A percentile compares a stretch with the other conserved stretches of the same genome.
Evolutionary conservation across 2,797 vertebrate genomes (phyloP).

Genomic region (Helarctos malayanus): DNA sequence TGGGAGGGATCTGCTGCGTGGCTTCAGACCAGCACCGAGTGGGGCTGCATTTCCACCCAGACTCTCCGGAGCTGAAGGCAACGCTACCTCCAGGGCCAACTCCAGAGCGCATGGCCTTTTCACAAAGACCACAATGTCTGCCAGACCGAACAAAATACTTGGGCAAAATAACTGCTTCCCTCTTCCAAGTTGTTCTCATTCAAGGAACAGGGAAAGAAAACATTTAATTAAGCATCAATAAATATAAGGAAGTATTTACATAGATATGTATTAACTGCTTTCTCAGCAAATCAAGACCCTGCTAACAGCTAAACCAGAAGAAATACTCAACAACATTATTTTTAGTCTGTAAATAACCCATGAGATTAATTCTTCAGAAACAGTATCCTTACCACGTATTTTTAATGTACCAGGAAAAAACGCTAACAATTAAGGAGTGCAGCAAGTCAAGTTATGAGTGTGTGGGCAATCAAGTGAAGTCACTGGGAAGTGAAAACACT

Average conservation of each 20-base stretch:
- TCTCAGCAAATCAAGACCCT: slow-evolving; percentile 40
- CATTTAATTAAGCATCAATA: slow-evolving; percentile 36
- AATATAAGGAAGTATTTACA: neutral
- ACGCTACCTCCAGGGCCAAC: neutral
- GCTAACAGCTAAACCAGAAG: neutral
- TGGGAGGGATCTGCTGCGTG: neutral
- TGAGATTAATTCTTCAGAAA: neutral
- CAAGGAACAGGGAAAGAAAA: slow-evolving; percentile 31
- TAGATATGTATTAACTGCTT: neutral
- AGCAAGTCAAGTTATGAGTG: neutral
- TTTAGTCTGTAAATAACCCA: slow-evolving; percentile 18
- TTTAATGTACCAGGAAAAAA: slow-evolving; percentile 4
- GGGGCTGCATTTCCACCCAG: slow-evolving; percentile 21
- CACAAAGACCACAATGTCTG: neutral
- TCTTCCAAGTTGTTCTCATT: slow-evolving; percentile 54
- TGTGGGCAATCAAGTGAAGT: neutral
- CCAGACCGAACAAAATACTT: slow-evolving; percentile 33
- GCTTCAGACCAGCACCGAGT: neutral
- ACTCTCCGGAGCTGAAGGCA: neutral
- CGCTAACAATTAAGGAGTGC: neutral
- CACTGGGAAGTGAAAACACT: neutral
- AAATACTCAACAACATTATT: neutral
- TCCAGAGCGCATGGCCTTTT: neutral
- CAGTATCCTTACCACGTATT: neutral
- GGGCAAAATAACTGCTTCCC: slow-evolving; percentile 19